Evolutionary conservation across 2,888 invertebrate genomes (phyloP).

Genomic region (Monopis laevigella): DNA sequence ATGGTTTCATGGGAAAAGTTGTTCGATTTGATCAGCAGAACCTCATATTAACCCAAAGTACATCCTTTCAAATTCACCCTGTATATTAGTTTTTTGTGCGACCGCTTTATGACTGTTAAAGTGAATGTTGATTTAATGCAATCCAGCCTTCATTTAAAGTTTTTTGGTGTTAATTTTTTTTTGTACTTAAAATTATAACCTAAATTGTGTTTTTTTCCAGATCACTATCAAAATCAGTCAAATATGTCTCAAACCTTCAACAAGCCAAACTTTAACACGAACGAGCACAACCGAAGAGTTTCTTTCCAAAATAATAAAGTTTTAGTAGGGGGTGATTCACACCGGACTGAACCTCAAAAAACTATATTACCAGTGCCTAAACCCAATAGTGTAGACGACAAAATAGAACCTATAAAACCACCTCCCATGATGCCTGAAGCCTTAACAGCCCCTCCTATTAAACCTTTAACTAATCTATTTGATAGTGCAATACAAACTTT

Average conservation of each 20-base stretch:
- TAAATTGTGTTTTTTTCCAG: slow-evolving; percentile 35
- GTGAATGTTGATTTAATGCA: too few relatives aligned
- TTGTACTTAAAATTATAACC: too few relatives aligned
- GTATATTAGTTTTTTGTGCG: too few relatives aligned
- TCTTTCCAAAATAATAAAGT: slow-evolving; percentile 56
- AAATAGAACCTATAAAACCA: neutral
- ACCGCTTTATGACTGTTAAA: too few relatives aligned
- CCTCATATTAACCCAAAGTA: too few relatives aligned
- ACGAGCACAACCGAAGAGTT: slow-evolving; percentile 64
- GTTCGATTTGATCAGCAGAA: too few relatives aligned
- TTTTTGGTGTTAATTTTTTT: too few relatives aligned
- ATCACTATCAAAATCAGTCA: slow-evolving; percentile 31
- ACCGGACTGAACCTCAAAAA: slow-evolving; percentile 29
- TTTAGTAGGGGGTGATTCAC: slow-evolving; percentile 41
- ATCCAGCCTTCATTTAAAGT: too few relatives aligned
- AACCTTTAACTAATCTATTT: slow-evolving; percentile 40
- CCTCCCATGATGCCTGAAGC: slow-evolving; percentile 13
- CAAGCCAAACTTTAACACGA: slow-evolving; percentile 31
- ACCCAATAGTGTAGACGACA: slow-evolving; percentile 27
- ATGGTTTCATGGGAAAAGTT: too few relatives aligned
- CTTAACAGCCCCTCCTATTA: slow-evolving; percentile 30
- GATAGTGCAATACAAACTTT: slow-evolving; percentile 33
- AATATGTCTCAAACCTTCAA: neutral
- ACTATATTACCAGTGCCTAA: slow-evolving; percentile 1
- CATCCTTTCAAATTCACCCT: too few relatives aligned